Percentiles rank a stretch among this genome's conserved stretches.
phyloP scores from a whole-genome alignment of 2,888 invertebrate genomes.

The Ditula angustiorana region DNA sequence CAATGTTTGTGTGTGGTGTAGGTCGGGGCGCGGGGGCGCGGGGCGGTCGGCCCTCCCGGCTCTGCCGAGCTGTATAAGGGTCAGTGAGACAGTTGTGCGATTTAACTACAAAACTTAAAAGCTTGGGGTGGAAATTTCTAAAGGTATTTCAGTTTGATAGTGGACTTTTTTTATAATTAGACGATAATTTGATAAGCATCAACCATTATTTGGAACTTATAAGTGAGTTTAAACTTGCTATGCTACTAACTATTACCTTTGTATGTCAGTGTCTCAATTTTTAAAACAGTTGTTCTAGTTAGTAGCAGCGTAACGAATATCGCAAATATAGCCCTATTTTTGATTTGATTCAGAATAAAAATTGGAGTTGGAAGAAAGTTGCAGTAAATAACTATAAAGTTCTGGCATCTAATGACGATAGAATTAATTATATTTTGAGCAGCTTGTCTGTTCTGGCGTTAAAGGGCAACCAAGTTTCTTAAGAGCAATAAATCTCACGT shows the following conservation, averaged over 20 bases:
- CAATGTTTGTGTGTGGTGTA: conserved; percentile 57
- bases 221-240: not conserved
- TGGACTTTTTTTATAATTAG: no score
- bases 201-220: not conserved
- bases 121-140: not conserved
- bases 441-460: no score
- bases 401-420: no score
- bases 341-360: no score
- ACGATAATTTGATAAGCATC: no score
- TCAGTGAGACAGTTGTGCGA: conserved; percentile 60
- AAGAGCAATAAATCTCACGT: no score
- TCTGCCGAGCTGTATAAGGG: conserved; percentile 44
- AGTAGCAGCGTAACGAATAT: no score
- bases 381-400: no score
- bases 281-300: not conserved
- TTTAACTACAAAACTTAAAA: conserved; percentile 2
- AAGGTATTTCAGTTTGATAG: not conserved
- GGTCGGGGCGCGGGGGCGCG: conserved; percentile 42
- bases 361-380: no score
- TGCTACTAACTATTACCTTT: conserved; percentile 12
- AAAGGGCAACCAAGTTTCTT: no score
- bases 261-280: conserved; percentile 26
- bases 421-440: no score
- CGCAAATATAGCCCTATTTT: no score
- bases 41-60: conserved; percentile 14